phyloP scores from a whole-genome alignment of 2,797 vertebrate genomes.

The Oreonectes daqikongensis region DNA sequence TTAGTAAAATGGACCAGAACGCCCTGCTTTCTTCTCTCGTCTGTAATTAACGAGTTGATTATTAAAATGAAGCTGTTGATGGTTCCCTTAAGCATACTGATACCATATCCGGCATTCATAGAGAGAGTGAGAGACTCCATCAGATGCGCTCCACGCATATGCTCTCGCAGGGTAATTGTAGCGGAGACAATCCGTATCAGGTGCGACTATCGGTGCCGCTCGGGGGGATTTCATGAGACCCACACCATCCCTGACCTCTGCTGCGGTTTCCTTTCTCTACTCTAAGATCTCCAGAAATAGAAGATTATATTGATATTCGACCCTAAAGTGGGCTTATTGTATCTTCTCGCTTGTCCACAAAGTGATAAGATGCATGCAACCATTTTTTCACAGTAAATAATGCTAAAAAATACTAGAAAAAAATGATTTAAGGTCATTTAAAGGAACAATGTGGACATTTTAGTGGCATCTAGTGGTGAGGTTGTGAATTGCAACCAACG shows the following conservation, averaged over 20 bases:
- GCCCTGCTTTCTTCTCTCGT: conserved; percentile 44
- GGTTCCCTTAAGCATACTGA: conserved; percentile 54
- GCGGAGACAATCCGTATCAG: conserved; percentile 40
- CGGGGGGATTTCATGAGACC: conserved; percentile 20
- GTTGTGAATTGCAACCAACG: too few relatives aligned
- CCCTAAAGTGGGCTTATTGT: conserved; percentile 15
- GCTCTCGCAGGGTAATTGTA: conserved; percentile 51
- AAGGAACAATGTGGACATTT: too few relatives aligned
- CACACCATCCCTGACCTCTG: conserved; percentile 43
- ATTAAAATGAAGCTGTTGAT: conserved; percentile 56
- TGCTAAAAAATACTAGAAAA: too few relatives aligned
- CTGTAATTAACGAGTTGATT: conserved; percentile 62
- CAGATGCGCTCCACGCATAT: conserved; percentile 11
- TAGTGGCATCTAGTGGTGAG: too few relatives aligned
- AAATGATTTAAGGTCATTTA: too few relatives aligned
- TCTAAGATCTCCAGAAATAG: conserved; percentile 51
- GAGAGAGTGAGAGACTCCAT: conserved; percentile 36
- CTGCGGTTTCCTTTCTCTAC: conserved; percentile 40
- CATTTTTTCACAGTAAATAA: neutral
- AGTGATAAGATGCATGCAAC: conserved; percentile 16
- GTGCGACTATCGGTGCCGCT: conserved; percentile 33
- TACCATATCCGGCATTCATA: conserved; percentile 41
- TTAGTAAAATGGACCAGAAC: conserved; percentile 60
- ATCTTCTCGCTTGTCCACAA: conserved; percentile 32
- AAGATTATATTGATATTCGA: conserved; percentile 54